Percentiles rank a stretch among this genome's conserved stretches.
Conservation (phyloP, 2,113 vertebrate genomes). For the Orientallactaga bullata region DNA sequence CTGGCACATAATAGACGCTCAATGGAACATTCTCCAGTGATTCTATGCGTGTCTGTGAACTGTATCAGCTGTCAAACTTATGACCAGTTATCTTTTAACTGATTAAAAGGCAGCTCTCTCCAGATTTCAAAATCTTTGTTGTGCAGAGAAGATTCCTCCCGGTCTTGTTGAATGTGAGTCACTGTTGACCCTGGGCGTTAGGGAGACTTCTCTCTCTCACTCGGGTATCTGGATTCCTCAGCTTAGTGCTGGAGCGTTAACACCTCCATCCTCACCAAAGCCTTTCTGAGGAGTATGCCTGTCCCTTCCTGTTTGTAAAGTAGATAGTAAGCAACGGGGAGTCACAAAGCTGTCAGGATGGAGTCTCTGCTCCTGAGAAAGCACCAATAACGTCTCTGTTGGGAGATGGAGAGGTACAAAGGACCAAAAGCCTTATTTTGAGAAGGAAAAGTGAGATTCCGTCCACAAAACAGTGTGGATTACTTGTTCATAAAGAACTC, state of each 20-base stretch:
- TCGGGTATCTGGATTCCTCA: background rate
- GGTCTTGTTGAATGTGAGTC: background rate
- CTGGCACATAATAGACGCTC: background rate
- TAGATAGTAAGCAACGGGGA: background rate
- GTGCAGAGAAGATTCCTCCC: background rate
- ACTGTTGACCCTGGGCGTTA: background rate
- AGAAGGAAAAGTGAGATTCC: constrained; percentile 32
- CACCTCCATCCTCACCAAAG: background rate
- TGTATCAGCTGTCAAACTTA: background rate
- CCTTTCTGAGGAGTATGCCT: background rate
- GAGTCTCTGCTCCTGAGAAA: constrained; percentile 21
- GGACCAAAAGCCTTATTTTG: constrained; percentile 24
- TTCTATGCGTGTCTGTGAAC: background rate
- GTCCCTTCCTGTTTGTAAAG: background rate
- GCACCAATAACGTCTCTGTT: background rate
- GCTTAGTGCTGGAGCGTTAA: background rate
- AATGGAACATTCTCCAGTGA: background rate
- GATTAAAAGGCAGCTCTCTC: background rate
- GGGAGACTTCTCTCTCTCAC: background rate
- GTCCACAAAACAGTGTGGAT: constrained; percentile 27
- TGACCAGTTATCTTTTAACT: background rate
- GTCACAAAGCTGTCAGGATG: background rate
- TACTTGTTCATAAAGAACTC: constrained; percentile 49
- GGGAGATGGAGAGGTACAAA: background rate
- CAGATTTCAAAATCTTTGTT: background rate